A percentile compares a stretch with the other conserved stretches of the same genome.
Conservation (phyloP, 2,888 invertebrate species). For the Eristalinus aeneus region DNA sequence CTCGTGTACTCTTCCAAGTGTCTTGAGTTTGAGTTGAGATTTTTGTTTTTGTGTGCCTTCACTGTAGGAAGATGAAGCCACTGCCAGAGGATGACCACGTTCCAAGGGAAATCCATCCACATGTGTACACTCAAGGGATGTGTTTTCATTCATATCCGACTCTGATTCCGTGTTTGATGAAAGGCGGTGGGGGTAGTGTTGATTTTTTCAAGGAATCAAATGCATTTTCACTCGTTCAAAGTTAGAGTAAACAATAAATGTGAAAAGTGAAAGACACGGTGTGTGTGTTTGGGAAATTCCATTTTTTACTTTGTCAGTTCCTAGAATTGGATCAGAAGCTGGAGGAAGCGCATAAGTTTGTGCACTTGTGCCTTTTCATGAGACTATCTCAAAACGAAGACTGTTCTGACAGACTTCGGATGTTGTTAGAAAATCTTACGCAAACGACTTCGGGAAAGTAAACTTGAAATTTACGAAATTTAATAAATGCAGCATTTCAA, state of each 20-base stretch:
- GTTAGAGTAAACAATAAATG: background rate
- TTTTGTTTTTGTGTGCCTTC: slow-evolving; percentile 6
- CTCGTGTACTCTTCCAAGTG: slow-evolving; percentile 33
- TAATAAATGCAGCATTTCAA: too few relatives aligned
- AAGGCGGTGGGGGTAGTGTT: background rate
- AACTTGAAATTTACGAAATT: too few relatives aligned
- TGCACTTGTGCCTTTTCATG: too few relatives aligned
- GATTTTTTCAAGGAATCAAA: background rate
- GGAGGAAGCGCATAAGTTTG: background rate
- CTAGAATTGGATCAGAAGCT: background rate
- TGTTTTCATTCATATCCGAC: background rate
- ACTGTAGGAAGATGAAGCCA: background rate
- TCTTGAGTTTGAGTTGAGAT: slow-evolving; percentile 39
- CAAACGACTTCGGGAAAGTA: too few relatives aligned
- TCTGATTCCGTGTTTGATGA: background rate
- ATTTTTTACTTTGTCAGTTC: background rate
- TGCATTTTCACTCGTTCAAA: background rate
- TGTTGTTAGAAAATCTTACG: too few relatives aligned
- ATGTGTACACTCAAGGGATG: background rate
- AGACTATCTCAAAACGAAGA: too few relatives aligned
- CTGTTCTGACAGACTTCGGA: too few relatives aligned
- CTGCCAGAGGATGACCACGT: background rate
- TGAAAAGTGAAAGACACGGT: background rate
- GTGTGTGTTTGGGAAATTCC: background rate
- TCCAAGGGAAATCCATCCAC: background rate